Percentiles rank a stretch among this genome's conserved stretches.
Evolutionary conservation across 2,888 invertebrate species (phyloP).

Genomic region (Copidosoma aretas): DNA sequence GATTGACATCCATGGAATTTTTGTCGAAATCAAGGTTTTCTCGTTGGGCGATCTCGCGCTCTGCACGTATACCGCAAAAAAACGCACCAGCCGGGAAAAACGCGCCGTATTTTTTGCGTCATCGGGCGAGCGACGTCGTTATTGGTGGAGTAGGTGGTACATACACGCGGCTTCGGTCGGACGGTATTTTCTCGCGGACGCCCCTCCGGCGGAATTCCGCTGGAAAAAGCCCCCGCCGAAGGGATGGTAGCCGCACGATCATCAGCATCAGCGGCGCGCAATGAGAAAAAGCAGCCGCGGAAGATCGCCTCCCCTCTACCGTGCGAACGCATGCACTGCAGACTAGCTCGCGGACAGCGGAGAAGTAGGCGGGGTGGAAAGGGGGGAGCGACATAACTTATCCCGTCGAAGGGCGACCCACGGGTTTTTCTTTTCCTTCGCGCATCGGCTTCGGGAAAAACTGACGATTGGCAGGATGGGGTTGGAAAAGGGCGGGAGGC

Average conservation of each 20-base stretch:
- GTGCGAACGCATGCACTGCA: no score
- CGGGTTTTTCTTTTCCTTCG: slow-evolving; percentile 11
- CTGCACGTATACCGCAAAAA: no score
- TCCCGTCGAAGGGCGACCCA: slow-evolving; percentile 46
- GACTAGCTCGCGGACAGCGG: neutral
- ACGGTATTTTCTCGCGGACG: slow-evolving; percentile 28
- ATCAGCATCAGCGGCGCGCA: no score
- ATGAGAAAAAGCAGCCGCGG: no score
- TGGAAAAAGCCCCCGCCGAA: slow-evolving; percentile 25
- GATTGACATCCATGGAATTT: no score
- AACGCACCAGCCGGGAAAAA: no score
- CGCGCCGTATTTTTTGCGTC: slow-evolving; percentile 13
- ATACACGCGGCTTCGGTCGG: slow-evolving; percentile 12
- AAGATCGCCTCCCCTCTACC: no score
- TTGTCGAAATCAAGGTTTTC: no score
- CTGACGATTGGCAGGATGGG: slow-evolving; percentile 60
- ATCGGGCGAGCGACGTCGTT: slow-evolving; percentile 23
- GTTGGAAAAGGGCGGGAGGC: slow-evolving; percentile 54
- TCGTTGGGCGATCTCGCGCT: no score
- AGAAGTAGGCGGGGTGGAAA: slow-evolving; percentile 11
- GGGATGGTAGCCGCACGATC: neutral
- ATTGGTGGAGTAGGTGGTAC: slow-evolving; percentile 30
- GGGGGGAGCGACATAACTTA: slow-evolving; percentile 43
- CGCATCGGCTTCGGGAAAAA: slow-evolving; percentile 50
- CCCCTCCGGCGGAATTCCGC: slow-evolving; percentile 25